phyloP scores from a whole-genome alignment of 1,140 invertebrate species.

The Drosophila elegans region DNA sequence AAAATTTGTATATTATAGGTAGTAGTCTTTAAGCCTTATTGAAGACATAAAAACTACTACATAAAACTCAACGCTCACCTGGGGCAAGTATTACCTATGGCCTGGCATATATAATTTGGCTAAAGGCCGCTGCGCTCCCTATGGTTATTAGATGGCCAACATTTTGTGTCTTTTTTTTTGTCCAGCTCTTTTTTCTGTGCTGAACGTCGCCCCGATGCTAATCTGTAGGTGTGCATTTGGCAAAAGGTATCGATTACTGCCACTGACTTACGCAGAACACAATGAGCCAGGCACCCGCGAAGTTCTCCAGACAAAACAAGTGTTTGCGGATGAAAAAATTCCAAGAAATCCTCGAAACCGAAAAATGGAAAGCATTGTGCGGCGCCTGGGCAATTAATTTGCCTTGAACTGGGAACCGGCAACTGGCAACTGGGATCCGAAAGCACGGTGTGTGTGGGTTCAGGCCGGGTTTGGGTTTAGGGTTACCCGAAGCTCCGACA shows the following conservation, averaged over 20 bases:
- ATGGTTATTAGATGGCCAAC: slow-evolving; percentile 81
- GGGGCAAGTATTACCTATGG: slow-evolving; percentile 46
- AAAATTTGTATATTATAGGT: neutral
- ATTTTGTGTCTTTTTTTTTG: slow-evolving; percentile 43
- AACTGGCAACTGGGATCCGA: slow-evolving; percentile 10
- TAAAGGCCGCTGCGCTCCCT: slow-evolving; percentile 69
- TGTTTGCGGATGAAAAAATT: slow-evolving; percentile 65
- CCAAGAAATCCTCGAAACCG: slow-evolving; percentile 62
- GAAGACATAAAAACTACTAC: neutral
- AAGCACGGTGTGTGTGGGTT: slow-evolving; percentile 72
- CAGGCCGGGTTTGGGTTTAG: slow-evolving; percentile 54
- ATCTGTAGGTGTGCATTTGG: slow-evolving; percentile 61
- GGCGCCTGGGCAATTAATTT: slow-evolving; percentile 80
- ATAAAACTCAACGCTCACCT: slow-evolving; percentile 27
- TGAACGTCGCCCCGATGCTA: slow-evolving; percentile 76
- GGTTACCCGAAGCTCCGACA: slow-evolving; percentile 54
- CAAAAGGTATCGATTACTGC: slow-evolving; percentile 80
- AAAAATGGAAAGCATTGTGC: slow-evolving; percentile 68
- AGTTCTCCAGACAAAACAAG: slow-evolving; percentile 55
- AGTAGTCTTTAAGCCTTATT: neutral
- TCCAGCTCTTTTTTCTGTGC: slow-evolving; percentile 57
- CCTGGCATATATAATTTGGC: slow-evolving; percentile 76
- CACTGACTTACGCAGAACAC: slow-evolving; percentile 77
- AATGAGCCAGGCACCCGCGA: slow-evolving; percentile 59
- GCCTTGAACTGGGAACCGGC: slow-evolving; percentile 32